Base-by-base conservation (phyloP, 2,113 vertebrate genomes). In the Chaetodon auriga region DNA sequence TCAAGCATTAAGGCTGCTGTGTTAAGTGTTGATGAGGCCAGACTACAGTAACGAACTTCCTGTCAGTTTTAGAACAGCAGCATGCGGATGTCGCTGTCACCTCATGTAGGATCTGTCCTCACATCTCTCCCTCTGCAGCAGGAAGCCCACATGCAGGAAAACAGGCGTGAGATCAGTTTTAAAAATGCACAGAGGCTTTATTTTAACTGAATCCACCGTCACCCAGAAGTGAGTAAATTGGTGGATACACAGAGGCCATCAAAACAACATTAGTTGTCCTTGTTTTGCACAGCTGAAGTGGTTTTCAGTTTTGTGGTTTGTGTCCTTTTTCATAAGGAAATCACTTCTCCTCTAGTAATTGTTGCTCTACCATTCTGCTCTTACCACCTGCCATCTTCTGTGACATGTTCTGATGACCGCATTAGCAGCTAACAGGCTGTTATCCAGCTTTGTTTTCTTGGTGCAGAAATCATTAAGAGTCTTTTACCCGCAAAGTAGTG, bases 331-430 rank as follows among this genome's bases (percentile, higher is more conserved):
- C 65, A 78, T 3, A 61, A 51, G 19, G 14, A 81, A 57, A 38
- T 73, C 62, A 57, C 43, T 18, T n/a, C 13, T 60, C 57, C 35
- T 35, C 15, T 21, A 66, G 45, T 19, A 62, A 71, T 23, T 41
- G 30, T 65, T 71, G n/a, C 21, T 57, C 10, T n/a, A 6, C 38
- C 38, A 51, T 60, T 64, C 45, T 48, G 23, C 62, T 68, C 25
- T 80, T 16, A 84, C 70, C 53, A 69, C 72, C 54, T 80, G 69
- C 35, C 80, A 80, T 73, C 65, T 75, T 69, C 25, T 23, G 35
- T 79, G 79, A 85, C 55, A 71, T 55, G 76, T 70, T 62, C 23
- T 74, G 57, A 81, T 64, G 84, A 21, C 13, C 62, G 30, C 57
- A 83, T 81, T 78, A 83, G 65, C 75, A 55, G 38, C 61, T 46